Base-by-base conservation (phyloP, 92 coral and sea anemone genomes). In the Isaurus tuberculatus region DNA sequence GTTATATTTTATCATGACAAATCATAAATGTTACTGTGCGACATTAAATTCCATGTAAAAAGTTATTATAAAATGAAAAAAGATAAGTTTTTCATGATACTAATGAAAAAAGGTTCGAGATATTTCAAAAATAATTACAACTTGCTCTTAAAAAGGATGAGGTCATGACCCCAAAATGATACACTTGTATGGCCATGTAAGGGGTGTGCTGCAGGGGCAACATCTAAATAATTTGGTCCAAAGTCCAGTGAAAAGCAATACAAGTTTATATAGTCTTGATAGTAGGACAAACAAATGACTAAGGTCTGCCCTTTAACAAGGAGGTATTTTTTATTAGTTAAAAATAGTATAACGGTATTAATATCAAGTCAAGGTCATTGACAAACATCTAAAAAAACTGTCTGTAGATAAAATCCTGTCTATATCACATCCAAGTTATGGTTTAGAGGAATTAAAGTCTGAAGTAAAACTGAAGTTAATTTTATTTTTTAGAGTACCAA, bases 371-470 rank as follows among this genome's bases (percentile, higher is more conserved):
- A 73, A 73, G 80, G 65, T 74, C 65, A 74, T 70, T 90, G 46
- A 3, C 11, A 40, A 40, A 40, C 46, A 40, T 9, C 7, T 40
- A 40, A 8, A 40, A 40, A 40, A 40, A 40, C 46, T 40, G 46
- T 40, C 46, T 40, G 46, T 40, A 40, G 1, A 40, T 40, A 93
- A 91, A 94, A 90, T 65, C 17, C 57, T 72, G 61, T 67, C 22
- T 33, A 29, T 67, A 55, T 10, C 64, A 1, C 23, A 6, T 40
- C 46, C 46, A 40, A 40, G 46, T 40, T 40, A 40, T 0, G 7
- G n/a, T 40, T 40, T 40, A 0, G 46, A 13, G 46, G 7, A 40
- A 40, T 40, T 40, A 40, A 40, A 40, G 9, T 40, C 46, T 3
- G 42, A 36, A 36, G 42, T 36, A 3, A 36, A 36, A 36, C 42